phyloP scores from a whole-genome alignment of 2,113 vertebrate species.

The Lycaon pictus region DNA sequence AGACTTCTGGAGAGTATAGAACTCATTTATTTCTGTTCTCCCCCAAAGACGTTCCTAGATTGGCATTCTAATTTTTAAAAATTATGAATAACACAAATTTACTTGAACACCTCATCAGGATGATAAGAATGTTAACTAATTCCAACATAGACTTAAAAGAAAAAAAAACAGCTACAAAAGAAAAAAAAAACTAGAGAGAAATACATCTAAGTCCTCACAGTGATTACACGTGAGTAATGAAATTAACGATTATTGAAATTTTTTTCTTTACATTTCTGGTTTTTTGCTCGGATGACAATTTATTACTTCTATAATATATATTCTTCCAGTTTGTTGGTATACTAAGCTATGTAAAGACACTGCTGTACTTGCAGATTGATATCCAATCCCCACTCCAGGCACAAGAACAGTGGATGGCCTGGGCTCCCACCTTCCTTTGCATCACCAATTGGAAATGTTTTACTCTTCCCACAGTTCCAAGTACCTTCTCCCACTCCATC shows the following conservation, averaged over 20 bases:
- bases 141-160: conserved; percentile 19
- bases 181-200: conserved; percentile 37
- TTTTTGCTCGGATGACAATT: background rate
- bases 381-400: background rate
- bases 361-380: background rate
- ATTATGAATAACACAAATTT: conserved; percentile 8
- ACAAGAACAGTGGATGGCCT: background rate
- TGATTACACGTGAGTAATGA: background rate
- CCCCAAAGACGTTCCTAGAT: background rate
- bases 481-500: background rate
- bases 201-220: background rate
- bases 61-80: conserved; percentile 41
- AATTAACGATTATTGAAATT: background rate
- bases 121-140: conserved; percentile 7
- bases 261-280: background rate
- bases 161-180: conserved; percentile 3
- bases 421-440: background rate
- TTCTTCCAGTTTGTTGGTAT: background rate
- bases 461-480: background rate
- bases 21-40: background rate
- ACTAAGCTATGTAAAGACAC: background rate
- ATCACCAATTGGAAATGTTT: background rate
- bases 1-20: background rate
- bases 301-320: background rate
- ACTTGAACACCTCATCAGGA: background rate